Conservation (phyloP, 2,888 invertebrate species). For the Meandrusa payeni region DNA sequence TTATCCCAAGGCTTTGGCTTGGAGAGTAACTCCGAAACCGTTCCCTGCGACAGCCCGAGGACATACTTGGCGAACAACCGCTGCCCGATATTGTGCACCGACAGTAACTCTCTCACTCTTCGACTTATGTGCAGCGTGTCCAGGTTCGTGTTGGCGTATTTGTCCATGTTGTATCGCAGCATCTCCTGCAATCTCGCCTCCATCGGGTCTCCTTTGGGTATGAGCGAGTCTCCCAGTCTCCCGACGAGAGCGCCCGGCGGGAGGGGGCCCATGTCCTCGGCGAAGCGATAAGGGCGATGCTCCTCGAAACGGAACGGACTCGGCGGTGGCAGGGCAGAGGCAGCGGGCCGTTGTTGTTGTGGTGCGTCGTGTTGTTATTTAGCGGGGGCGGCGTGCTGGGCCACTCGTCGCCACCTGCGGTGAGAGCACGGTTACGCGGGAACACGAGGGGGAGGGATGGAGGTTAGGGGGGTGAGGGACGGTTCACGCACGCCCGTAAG, state of each 20-base stretch:
- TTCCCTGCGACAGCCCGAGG: conserved; percentile 97
- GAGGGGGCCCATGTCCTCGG: conserved; percentile 88
- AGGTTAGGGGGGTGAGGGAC: conserved; percentile 52
- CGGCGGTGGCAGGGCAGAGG: conserved; percentile 75
- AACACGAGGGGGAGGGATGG: conserved; percentile 89
- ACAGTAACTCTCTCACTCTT: conserved; percentile 94
- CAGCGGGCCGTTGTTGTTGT: conserved; percentile 76
- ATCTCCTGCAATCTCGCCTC: conserved; percentile 96
- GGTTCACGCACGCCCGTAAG: conserved; percentile 53
- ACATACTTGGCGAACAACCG: conserved; percentile 99
- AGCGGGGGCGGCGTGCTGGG: conserved; percentile 73
- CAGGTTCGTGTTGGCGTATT: conserved; percentile 94
- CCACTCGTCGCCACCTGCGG: conserved; percentile 78
- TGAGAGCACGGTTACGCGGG: conserved; percentile 81
- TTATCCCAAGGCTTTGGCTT: conserved; percentile 99
- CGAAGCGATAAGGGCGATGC: conserved; percentile 90
- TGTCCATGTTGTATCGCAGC: conserved; percentile 97
- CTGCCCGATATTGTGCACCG: conserved; percentile 99
- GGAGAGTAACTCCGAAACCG: conserved; percentile 97
- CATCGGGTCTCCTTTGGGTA: conserved; percentile 96
- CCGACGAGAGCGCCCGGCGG: conserved; percentile 92
- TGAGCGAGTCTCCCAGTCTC: conserved; percentile 92
- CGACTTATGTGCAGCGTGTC: conserved; percentile 97
- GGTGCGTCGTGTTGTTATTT: conserved; percentile 79
- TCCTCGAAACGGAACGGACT: conserved; percentile 91